Evolutionary conservation across 2,797 vertebrate genomes (phyloP).

Genomic region (Alca torda): DNA sequence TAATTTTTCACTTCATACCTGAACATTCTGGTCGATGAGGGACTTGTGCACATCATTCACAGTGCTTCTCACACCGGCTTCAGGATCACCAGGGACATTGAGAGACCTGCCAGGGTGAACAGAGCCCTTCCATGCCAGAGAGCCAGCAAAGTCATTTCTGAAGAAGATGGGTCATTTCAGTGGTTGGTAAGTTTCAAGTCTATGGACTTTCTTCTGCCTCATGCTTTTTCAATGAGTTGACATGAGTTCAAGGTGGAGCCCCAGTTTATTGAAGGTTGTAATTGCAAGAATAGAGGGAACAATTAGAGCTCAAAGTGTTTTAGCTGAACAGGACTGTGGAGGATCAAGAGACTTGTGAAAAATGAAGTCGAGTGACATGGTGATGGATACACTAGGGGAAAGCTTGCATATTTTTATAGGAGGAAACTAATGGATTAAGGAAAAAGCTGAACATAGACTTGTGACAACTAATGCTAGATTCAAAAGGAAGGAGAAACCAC

Average conservation of each 20-base stretch:
- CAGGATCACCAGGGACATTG: not conserved
- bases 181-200: not conserved
- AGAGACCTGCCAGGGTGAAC: not conserved
- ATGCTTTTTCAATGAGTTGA: not conserved
- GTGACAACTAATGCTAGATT: not conserved
- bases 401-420: not conserved
- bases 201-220: not conserved
- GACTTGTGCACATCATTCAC: fast-evolving
- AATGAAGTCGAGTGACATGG: not conserved
- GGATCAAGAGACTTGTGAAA: not conserved
- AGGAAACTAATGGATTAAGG: not conserved
- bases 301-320: not conserved
- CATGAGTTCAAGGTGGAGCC: not conserved
- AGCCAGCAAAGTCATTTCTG: not conserved
- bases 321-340: not conserved
- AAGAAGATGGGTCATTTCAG: not conserved
- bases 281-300: not conserved
- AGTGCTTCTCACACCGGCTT: not conserved
- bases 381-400: not conserved
- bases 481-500: not conserved
- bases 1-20: fast-evolving
- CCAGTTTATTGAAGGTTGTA: not conserved
- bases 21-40: fast-evolving
- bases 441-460: not conserved
- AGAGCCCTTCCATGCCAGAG: not conserved